Evolutionary conservation across 2,888 invertebrate genomes (phyloP), one percentile per base, ranked within the genome.

Genomic region (Himalopsyche japonica): DNA sequence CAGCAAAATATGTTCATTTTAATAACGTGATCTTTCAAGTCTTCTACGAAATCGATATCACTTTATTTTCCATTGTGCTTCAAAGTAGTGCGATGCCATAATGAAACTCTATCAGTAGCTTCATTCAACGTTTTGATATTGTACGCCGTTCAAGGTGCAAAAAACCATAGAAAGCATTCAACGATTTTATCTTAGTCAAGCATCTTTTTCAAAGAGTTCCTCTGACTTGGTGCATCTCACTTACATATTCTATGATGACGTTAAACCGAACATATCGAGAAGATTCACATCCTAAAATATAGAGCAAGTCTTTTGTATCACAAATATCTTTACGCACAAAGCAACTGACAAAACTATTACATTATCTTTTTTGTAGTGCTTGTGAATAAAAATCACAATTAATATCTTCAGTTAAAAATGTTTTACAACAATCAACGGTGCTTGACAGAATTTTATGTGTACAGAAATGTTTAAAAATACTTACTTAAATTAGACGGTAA

Each of bases 61-160:
- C 81, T 81, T 81, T 81, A 81, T 81, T 20, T 34, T 81, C 81
- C 27, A 81, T 81, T 81, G 81, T 81, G 43, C 64, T 34, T 10
- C 34, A 24, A 6, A 81, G 76, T 81, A 81, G 70, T 70, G 70
- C 12, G 81, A 81, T 70, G 57, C 37, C 76, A 81, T 81, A 81
- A 81, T 81, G 81, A 81, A 49, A 81, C 81, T n/a, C 81, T 81
- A 81, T 81, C 81, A 70, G 81, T 49, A 32, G 57, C 80, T 49
- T 49, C 32, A 49, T 80, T 80, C 80, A 80, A 49, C 32, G 30
- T 76, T 81, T 81, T 81, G 81, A 81, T 70, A 81, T n/a, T 57
- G 57, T 57, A 57, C 57, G 20, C 57, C 57, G n/a, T 32, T 30
- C 8, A 76, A 30, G 18, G 34, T 76, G 34, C 76, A 76, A 34